phyloP scores from a whole-genome alignment of 1,140 invertebrate genomes.

The Catajapyx aquilonaris region DNA sequence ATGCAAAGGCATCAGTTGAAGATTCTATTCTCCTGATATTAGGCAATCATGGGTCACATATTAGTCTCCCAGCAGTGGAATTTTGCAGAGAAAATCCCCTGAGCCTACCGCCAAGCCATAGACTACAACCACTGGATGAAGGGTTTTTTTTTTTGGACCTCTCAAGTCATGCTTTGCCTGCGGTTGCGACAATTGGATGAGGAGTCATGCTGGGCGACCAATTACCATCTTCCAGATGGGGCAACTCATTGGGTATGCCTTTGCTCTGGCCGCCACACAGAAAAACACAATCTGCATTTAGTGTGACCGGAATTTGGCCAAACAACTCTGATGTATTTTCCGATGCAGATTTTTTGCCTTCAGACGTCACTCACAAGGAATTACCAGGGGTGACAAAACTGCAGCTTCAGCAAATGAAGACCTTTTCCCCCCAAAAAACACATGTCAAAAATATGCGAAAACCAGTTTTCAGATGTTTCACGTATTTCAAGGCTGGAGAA shows the following conservation, averaged over 20 bases:
- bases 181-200: background rate
- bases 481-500: no score
- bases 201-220: background rate
- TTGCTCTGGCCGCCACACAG: background rate
- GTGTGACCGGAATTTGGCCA: background rate
- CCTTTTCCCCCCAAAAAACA: no score
- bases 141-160: background rate
- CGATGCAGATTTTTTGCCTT: background rate
- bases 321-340: background rate
- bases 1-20: background rate
- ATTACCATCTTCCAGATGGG: background rate
- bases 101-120: background rate
- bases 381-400: no score
- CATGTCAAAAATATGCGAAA: no score
- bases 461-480: no score
- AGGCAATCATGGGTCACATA: background rate
- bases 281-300: background rate
- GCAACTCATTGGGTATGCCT: background rate
- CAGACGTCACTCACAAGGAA: no score
- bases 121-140: conserved; percentile 1
- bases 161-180: background rate
- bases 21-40: background rate
- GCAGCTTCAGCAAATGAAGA: no score
- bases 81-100: background rate
- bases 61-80: background rate